phyloP scores from a whole-genome alignment of 2,888 invertebrate genomes.

The Notocelia uddmanniana region DNA sequence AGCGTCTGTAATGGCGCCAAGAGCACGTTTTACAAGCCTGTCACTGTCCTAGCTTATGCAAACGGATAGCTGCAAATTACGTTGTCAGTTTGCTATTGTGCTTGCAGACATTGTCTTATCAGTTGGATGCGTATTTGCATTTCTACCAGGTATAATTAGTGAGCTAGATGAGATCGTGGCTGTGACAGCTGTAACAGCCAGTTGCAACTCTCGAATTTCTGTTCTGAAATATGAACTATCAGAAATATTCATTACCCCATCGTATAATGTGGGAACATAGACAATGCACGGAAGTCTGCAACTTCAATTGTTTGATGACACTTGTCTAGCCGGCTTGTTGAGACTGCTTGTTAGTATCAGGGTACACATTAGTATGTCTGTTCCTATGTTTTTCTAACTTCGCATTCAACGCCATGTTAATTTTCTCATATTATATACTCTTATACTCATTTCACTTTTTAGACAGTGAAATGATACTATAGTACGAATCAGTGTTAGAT shows the following conservation, averaged over 20 bases:
- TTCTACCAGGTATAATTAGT: slow-evolving; percentile 27
- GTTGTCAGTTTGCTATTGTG: slow-evolving; percentile 57
- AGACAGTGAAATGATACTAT: too few species aligned
- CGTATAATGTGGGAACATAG: slow-evolving; percentile 25
- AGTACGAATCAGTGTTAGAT: too few species aligned
- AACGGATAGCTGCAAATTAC: slow-evolving; percentile 50
- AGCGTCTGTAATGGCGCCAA: slow-evolving; percentile 57
- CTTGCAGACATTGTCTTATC: slow-evolving; percentile 36
- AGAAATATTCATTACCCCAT: background rate
- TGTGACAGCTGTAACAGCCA: slow-evolving; percentile 19
- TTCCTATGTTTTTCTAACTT: slow-evolving; percentile 35
- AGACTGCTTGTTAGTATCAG: slow-evolving; percentile 52
- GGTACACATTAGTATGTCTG: slow-evolving; percentile 7
- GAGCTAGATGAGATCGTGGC: slow-evolving; percentile 18
- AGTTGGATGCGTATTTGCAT: slow-evolving; percentile 33
- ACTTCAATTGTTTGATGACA: slow-evolving; percentile 67
- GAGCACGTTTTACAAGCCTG: slow-evolving; percentile 57
- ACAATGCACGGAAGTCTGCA: slow-evolving; percentile 68
- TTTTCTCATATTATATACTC: background rate
- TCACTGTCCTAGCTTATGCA: slow-evolving; percentile 61
- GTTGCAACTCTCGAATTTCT: slow-evolving; percentile 2
- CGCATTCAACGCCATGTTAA: background rate
- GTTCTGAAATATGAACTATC: background rate
- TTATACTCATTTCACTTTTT: too few species aligned
- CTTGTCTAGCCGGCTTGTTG: slow-evolving; percentile 64